Percentiles rank a stretch among this genome's conserved stretches.
Evolutionary conservation across 1,140 invertebrate genomes (phyloP).

Genomic region (Augochlora pura): DNA sequence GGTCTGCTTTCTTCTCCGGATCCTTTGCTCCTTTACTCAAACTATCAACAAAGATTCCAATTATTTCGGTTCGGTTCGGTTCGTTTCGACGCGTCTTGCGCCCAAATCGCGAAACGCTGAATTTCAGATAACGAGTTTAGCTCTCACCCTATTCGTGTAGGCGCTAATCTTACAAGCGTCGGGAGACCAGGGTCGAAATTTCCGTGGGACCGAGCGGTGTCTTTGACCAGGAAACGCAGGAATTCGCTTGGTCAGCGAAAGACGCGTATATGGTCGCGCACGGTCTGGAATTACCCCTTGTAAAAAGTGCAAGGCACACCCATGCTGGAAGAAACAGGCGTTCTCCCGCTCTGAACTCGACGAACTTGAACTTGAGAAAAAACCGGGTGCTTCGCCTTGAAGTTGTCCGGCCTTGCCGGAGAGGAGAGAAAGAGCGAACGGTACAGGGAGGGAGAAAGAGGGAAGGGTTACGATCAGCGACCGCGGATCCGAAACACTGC

Average conservation of each 20-base stretch:
- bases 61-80: too few relatives aligned
- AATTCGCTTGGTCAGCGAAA: not conserved
- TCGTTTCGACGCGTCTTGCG: too few relatives aligned
- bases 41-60: too few relatives aligned
- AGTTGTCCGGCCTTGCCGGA: conserved; percentile 32
- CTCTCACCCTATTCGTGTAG: too few relatives aligned
- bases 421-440: conserved; percentile 22
- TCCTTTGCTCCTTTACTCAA: too few relatives aligned
- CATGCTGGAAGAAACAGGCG: conserved; percentile 22
- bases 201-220: too few relatives aligned
- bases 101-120: too few relatives aligned
- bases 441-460: not conserved
- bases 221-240: too few relatives aligned
- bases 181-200: too few relatives aligned
- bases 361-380: conserved; percentile 69
- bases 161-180: too few relatives aligned
- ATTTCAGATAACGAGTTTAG: too few relatives aligned
- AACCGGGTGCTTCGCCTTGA: conserved; percentile 51
- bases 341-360: conserved; percentile 38
- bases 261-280: not conserved
- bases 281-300: not conserved
- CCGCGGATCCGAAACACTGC: not conserved
- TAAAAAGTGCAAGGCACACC: not conserved
- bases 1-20: too few relatives aligned
- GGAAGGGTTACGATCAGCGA: not conserved